Evolutionary conservation across 2,888 invertebrate species (phyloP), one percentile per base, ranked within the genome.

Genomic region (Didymodactylos carnosus): DNA sequence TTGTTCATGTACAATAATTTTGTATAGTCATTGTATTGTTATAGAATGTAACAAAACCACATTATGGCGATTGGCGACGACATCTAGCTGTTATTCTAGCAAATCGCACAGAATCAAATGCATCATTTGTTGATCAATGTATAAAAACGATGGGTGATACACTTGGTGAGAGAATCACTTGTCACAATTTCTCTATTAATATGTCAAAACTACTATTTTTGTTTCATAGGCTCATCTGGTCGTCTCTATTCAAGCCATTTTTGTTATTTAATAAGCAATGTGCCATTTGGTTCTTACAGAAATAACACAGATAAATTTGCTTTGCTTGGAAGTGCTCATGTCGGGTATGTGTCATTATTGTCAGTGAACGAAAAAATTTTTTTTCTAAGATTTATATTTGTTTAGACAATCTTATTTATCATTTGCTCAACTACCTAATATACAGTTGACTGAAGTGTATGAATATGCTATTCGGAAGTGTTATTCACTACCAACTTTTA

Each of bases 81-180:
- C 97, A 98, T 86, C 87, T 94, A 74, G 94, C 97, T 76, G 92
- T 97, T 88, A 88, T 98, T 79, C 87, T 97, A 73, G 90, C 94
- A 76, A 86, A 86, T 79, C 88, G 89, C 16, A 87, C 89, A 16
- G 75, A 77, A 35, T 25, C 19, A 78, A 79, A 75, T 78, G 86
- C 87, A 77, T 89, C 89, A 11, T 82, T 51, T 81, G 82, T 77
- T 77, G 78, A 71, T 82, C 82, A 76, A 79, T 80, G 71, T 76
- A 86, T 88, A 53, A 88, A 90, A 76, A 88, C 89, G 3, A 80
- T 87, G 19, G 87, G 87, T 19, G 87, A 87, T 80, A 89, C 84
- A 16, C 78, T 85, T 72, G 82, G 83, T 83, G 79, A 72, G 6
- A 43, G 27, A n/a, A n/a, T n/a, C n/a, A n/a, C n/a, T n/a, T n/a